Evolutionary conservation across 2,888 invertebrate genomes (phyloP), one percentile per base, ranked within the genome.

Genomic region (Drosophila birchii): DNA sequence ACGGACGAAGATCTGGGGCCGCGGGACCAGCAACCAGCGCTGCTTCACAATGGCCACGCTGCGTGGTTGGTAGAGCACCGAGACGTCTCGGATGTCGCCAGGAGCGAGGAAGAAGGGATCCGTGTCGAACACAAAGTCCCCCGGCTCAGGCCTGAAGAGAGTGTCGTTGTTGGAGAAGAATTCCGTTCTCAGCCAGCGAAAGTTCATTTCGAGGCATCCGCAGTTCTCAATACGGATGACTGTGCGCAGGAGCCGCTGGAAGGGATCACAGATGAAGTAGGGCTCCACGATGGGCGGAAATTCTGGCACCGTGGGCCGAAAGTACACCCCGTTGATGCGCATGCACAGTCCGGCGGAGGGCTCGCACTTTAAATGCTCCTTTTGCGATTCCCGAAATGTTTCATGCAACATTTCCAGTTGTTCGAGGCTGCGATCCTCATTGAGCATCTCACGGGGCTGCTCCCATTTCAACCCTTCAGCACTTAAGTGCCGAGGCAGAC

Each of bases 101-200:
- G 80, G 45, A 2, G 63, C 53, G 9, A 91, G 60, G 5, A 70
- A 61, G 63, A 91, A 91, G 0, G 88, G 76, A 1, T 47, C 49
- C 1, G 58, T 63, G 55, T 91, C 80, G n/a, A 91, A 90, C 1
- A 91, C 34, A 56, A 91, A 91, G 32, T 84, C 88, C 3, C 80
- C 62, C 20, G 75, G 63, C 0, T 44, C 43, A 0, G 72, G 34
- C 29, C 72, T 66, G 14, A 60, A 84, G 11, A 84, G 9, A 4
- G 67, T 62, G 0, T 60, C 36, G 6, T 81, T 87, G 29, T 80
- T 82, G 3, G 75, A 69, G 55, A 82, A 91, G 57, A 80, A 89
- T 0, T 81, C 45, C 1, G 75, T 69, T 2, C 62, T 70, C 1
- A 23, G 51, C 91, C 91, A 91, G 18, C 51, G 67, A 16, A 88